Evolutionary conservation across 2,113 vertebrate species (phyloP), one percentile per base, ranked within the genome.

Genomic region (Syrrhaptes paradoxus): DNA sequence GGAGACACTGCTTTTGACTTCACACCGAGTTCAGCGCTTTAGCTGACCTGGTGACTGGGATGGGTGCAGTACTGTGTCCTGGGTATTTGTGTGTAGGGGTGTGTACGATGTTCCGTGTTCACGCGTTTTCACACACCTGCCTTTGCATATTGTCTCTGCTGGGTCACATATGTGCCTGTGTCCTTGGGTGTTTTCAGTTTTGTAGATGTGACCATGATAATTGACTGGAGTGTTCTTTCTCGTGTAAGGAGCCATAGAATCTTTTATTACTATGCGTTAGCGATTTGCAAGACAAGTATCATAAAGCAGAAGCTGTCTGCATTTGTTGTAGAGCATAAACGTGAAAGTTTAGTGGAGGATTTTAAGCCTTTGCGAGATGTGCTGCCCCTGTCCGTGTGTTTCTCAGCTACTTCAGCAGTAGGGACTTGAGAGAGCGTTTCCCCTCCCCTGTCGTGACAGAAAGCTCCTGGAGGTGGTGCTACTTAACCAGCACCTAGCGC

Each of bases 381-480:
- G 36, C 59, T 63, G 10, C 22, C 6, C 1, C 21, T 45, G 7
- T 9, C 22, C 0, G 1, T 7, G 49, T 24, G 51, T 65, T 70
- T 45, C 72, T 38, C 17, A 13, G 7, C 32, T 41, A 3, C 22
- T 48, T 72, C 28, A 65, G 34, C 22, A 6, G 10, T 2, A 32
- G 61, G 22, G 46, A 21, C 26, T 29, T 8, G 25, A 10, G 6
- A 17, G 36, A 71, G 16, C 48, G 5, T 32, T 55, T 75, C 26
- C 9, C 45, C 11, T 57, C 38, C 24, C 17, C 70, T 74, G 92
- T 51, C n/a, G 34, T 71, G 79, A n/a, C 32, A 21, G 46, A 63
- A 89, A 67, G 80, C 45, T 94, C 91, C 96, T 97, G 96, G 89
- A 89, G 94, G 66, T 97, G 95, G 94, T 81, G 95, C 91, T 87